Evolutionary conservation across 2,113 vertebrate species (phyloP).

Genomic region (Regulus satrapa): DNA sequence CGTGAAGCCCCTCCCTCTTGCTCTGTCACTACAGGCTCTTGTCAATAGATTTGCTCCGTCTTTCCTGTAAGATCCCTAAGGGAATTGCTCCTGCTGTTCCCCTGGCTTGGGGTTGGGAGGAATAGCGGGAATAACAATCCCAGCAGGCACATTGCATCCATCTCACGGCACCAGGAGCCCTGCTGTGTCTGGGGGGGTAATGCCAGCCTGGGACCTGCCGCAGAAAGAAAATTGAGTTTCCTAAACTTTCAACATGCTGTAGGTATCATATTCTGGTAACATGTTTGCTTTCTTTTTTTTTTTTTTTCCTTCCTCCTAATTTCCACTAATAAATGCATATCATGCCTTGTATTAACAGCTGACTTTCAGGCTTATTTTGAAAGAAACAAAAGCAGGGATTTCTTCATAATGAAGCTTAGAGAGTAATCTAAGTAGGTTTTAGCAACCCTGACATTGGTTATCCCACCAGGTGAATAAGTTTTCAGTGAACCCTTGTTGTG

Average conservation of each 20-base stretch:
- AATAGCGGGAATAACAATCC: neutral
- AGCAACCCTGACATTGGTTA: neutral
- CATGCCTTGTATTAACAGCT: no score
- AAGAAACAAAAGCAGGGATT: neutral
- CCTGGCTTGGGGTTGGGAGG: neutral
- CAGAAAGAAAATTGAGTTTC: no score
- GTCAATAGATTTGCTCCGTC: neutral
- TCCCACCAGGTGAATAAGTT: neutral
- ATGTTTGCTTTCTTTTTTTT: neutral
- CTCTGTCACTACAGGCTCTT: neutral
- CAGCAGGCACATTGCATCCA: neutral
- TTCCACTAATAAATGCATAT: neutral
- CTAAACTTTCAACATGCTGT: neutral
- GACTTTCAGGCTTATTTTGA: neutral
- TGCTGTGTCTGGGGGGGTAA: neutral
- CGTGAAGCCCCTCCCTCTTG: neutral
- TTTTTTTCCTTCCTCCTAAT: neutral
- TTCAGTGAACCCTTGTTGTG: neutral
- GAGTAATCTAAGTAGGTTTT: neutral
- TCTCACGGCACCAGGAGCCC: neutral
- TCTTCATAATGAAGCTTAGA: no score
- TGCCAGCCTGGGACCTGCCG: neutral
- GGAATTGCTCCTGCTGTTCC: neutral
- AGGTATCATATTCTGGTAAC: neutral
- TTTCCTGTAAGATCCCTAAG: neutral